Conservation (phyloP, 2,888 invertebrate species). For the Melikaiella ostensackeni region DNA sequence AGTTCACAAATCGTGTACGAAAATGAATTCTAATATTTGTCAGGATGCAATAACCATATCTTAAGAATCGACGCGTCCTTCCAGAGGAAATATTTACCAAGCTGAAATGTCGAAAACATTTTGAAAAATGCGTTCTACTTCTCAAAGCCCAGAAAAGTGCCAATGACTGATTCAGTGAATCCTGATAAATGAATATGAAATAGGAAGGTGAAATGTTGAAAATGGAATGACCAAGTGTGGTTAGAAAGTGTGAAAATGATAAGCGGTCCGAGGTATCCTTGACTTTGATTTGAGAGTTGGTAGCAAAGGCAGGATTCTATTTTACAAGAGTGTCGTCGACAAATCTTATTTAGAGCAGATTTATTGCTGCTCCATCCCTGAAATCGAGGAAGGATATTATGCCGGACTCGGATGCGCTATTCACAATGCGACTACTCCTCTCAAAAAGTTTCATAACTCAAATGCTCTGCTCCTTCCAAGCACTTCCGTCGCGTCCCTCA, state of each 20-base stretch:
- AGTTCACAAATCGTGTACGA: too few relatives aligned
- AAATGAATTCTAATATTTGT: background rate
- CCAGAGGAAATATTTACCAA: background rate
- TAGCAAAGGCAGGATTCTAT: conserved; percentile 40
- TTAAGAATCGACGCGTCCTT: background rate
- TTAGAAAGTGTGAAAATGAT: conserved; percentile 16
- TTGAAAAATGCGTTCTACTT: conserved; percentile 21
- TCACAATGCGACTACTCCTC: conserved; percentile 69
- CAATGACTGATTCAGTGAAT: conserved; percentile 24
- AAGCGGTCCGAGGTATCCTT: conserved; percentile 2
- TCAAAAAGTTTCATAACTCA: conserved; percentile 73
- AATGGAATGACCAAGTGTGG: conserved; percentile 7
- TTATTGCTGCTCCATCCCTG: conserved; percentile 63
- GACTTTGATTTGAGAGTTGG: conserved; percentile 22
- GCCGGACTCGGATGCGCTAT: conserved; percentile 68
- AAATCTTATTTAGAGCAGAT: conserved; percentile 72
- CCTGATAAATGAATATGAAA: conserved; percentile 31
- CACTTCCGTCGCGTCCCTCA: conserved; percentile 68
- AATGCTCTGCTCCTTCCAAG: conserved; percentile 67
- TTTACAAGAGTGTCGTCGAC: conserved; percentile 63
- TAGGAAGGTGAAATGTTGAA: conserved; percentile 2
- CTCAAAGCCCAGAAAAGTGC: background rate
- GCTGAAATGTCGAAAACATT: background rate
- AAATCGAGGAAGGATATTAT: conserved; percentile 67
- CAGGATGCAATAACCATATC: background rate